Evolutionary conservation across 2,113 vertebrate genomes (phyloP), one percentile per base, ranked within the genome.

Genomic region (Eclectus roratus): DNA sequence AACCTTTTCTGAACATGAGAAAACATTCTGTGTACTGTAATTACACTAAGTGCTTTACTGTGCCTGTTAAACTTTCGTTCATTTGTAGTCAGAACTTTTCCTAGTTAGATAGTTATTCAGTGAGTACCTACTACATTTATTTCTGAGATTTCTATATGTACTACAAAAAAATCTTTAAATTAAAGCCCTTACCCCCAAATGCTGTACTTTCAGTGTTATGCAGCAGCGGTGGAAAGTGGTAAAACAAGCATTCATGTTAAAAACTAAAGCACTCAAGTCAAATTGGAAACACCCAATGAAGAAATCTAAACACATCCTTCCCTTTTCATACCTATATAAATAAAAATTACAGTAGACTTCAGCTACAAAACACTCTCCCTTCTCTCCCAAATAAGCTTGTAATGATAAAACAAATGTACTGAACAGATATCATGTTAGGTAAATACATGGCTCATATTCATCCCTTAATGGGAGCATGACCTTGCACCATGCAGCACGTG

Each of bases 381-480:
- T 31, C 65, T 60, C 29, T 18, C 15, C 37, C 4, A 2, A 27
- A 73, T 80, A 74, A 43, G 6, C 3, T 55, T 52, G 20, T 1
- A 35, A 72, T 17, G 31, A 24, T 31, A 52, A 89, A 3, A 69
- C 9, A 69, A 69, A 52, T 11, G 2, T 37, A 39, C 21, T 5
- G 10, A 9, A 9, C 10, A 44, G 10, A 7, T 19, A 65, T 1
- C 11, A 13, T 0, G 2, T 33, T 39, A 64, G 25, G 23, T 39
- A 86, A 91, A 77, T 8, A 16, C 17, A 43, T 5, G 18, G 41
- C 71, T 49, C 29, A 21, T 7, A 52, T 52, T 44, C 55, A 49
- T n/a, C 13, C 49, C 44, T 23, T 47, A 1, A 1, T 8, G 24
- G 41, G 29, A 86, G 11, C 3, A 1, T 4, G 18, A 83, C 14